Percentiles rank a stretch among this genome's conserved stretches.
Conservation (phyloP, 2,797 vertebrate genomes). For the Pteropus rufus region DNA sequence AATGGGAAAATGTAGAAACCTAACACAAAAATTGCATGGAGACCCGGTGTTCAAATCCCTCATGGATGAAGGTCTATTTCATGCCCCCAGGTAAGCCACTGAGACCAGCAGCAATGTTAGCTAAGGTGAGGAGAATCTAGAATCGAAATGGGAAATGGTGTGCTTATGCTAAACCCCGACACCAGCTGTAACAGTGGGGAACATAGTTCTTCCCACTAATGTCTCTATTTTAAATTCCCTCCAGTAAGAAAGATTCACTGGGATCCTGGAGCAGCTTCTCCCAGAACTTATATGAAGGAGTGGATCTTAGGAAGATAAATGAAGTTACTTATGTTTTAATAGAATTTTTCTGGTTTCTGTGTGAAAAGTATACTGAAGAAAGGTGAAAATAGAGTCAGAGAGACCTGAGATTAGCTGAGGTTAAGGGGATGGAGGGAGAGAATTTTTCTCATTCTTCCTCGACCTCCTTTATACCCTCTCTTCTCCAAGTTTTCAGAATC, state of each 20-base stretch:
- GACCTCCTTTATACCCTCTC: not conserved
- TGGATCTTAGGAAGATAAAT: not conserved
- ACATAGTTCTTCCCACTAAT: not conserved
- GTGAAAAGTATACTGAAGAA: not conserved
- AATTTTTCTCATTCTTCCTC: not conserved
- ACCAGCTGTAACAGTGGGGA: not conserved
- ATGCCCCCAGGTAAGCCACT: not conserved
- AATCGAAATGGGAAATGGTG: not conserved
- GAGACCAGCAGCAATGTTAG: not conserved
- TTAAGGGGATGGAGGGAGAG: not conserved
- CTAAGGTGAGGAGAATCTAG: not conserved
- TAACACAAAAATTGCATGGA: not conserved
- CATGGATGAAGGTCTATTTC: too few relatives aligned
- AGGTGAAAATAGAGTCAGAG: not conserved
- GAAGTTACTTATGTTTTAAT: not conserved
- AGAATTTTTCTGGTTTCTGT: not conserved
- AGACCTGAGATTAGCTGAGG: not conserved
- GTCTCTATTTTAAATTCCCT: not conserved
- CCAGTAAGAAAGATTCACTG: not conserved
- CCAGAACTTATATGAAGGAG: not conserved
- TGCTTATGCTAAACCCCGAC: not conserved
- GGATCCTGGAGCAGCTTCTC: not conserved
- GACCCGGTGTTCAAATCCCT: not conserved
- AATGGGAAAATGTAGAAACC: not conserved
- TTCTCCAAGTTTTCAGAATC: not conserved